Conservation (phyloP, 2,113 vertebrate species). For the Chloropsis hardwickii region DNA sequence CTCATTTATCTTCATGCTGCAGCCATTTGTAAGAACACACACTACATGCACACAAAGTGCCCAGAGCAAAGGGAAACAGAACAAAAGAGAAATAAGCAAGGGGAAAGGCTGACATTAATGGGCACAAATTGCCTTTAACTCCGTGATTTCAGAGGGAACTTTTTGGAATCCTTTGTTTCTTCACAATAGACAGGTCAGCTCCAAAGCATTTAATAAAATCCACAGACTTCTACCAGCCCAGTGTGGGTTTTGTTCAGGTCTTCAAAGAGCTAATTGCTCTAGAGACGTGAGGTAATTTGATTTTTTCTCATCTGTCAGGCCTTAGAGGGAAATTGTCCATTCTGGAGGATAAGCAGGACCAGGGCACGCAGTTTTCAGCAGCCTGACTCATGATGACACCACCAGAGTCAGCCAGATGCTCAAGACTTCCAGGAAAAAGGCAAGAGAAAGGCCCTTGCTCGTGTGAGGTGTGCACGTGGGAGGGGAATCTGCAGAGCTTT, state of each 20-base stretch:
- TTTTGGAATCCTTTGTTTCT: not conserved
- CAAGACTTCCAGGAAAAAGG: not conserved
- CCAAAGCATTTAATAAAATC: conserved; percentile 15
- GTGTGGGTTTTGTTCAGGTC: not conserved
- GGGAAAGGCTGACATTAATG: not conserved
- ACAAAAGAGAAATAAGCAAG: not conserved
- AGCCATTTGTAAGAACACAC: conserved; percentile 22
- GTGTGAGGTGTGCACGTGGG: not conserved
- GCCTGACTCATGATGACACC: not conserved
- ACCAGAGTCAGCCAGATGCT: not conserved
- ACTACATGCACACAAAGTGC: not conserved
- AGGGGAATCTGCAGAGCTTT: not conserved
- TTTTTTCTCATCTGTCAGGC: not conserved
- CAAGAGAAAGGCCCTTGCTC: not conserved
- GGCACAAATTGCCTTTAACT: conserved; percentile 14
- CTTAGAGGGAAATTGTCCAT: not conserved
- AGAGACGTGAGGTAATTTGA: conserved; percentile 3
- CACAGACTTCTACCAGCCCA: not conserved
- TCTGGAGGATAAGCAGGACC: not conserved
- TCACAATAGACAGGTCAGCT: not conserved
- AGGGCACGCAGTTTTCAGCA: not conserved
- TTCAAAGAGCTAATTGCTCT: conserved; percentile 23
- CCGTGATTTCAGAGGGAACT: not conserved
- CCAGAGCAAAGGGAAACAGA: not conserved
- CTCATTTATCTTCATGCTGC: conserved; percentile 46